Conservation (phyloP, 2,888 invertebrate species). For the Ormyrus thymus region DNA sequence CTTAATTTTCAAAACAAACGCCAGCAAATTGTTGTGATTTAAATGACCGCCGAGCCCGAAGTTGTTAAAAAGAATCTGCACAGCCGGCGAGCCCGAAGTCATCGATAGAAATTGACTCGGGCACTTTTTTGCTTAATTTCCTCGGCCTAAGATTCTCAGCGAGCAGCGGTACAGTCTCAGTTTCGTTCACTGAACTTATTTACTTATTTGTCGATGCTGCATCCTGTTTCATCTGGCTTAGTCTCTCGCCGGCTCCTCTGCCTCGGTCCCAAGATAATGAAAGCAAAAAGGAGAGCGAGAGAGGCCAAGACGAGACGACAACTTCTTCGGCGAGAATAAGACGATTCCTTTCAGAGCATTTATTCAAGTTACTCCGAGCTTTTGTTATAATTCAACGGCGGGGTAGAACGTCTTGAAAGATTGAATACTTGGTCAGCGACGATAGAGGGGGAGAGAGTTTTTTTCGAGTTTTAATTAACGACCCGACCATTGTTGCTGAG, state of each 20-base stretch:
- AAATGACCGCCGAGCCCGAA: no score
- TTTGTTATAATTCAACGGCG: constrained; percentile 44
- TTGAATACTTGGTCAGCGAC: constrained; percentile 52
- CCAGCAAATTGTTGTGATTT: no score
- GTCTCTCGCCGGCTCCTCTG: neutral
- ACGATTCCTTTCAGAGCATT: constrained; percentile 44
- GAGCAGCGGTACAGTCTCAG: neutral
- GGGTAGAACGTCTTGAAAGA: constrained; percentile 40
- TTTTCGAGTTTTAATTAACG: constrained; percentile 51
- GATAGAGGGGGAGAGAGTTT: constrained; percentile 7
- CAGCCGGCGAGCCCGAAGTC: no score
- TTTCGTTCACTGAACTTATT: constrained; percentile 32
- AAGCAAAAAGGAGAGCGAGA: constrained; percentile 9
- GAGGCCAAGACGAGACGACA: neutral
- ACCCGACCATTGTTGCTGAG: constrained; percentile 41
- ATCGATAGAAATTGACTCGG: neutral
- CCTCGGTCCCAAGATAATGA: neutral
- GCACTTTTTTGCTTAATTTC: constrained; percentile 16
- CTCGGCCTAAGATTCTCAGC: neutral
- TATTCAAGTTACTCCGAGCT: constrained; percentile 48
- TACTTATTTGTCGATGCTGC: constrained; percentile 40
- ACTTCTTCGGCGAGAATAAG: constrained; percentile 34
- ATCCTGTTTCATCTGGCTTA: neutral
- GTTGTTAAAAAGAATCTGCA: no score
- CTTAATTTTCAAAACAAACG: no score